Evolutionary conservation across 1,140 invertebrate genomes (phyloP).

Genomic region (Drosophila cardini): DNA sequence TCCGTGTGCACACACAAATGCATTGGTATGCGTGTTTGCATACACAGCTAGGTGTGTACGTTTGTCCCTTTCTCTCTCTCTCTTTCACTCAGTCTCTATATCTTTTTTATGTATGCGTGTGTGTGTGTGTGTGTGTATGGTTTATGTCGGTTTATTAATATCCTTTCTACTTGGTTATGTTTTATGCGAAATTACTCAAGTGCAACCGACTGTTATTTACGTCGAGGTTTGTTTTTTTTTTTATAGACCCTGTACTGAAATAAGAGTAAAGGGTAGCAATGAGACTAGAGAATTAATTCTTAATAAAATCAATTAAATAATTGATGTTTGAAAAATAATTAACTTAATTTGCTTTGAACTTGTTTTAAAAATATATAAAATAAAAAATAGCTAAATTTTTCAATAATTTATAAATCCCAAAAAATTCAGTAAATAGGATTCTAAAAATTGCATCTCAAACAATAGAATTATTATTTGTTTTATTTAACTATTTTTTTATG

Average conservation of each 20-base stretch:
- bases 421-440: no score
- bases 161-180: conserved; percentile 83
- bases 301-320: no score
- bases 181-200: conserved; percentile 84
- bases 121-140: conserved; percentile 51
- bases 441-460: no score
- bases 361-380: no score
- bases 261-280: no score
- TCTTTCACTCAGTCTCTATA: background rate
- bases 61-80: background rate
- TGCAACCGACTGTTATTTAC: conserved; percentile 79
- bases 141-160: conserved; percentile 83
- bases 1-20: conserved; percentile 14
- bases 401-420: no score
- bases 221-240: conserved; percentile 47
- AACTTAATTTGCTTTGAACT: no score
- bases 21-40: conserved; percentile 4
- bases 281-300: no score
- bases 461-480: no score
- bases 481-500: conserved; percentile 14
- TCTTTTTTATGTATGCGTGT: conserved; percentile 4
- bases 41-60: no score
- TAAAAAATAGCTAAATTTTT: no score
- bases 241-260: conserved; percentile 1
- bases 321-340: no score